These are phyloP conservation scores for Gouania willdenowi DNA, from an alignment of 2,797 vertebrate species.

Conservation along the genomic window DNA sequence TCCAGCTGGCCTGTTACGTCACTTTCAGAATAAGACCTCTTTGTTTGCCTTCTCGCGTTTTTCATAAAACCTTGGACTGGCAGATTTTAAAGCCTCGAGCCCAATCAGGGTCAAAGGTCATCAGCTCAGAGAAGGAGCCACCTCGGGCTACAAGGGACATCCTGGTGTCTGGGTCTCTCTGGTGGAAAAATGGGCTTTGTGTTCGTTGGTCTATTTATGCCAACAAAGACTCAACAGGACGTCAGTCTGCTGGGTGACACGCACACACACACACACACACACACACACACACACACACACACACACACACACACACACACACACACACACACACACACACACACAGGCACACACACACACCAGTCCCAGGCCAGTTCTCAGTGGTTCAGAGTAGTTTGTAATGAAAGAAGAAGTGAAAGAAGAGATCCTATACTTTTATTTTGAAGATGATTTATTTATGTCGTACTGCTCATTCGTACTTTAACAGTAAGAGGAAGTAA, in stretches of 20 bases:
- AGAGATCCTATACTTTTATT: too few relatives aligned
- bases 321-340: too few relatives aligned
- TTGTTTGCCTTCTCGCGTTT: slow-evolving; percentile 58
- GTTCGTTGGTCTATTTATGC: slow-evolving; percentile 19
- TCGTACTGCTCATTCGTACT: too few relatives aligned
- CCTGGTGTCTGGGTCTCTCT: slow-evolving; percentile 43
- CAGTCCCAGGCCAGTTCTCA: too few relatives aligned
- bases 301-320: too few relatives aligned
- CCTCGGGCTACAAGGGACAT: slow-evolving; percentile 49
- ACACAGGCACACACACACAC: too few relatives aligned
- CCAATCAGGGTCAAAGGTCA: slow-evolving; percentile 54
- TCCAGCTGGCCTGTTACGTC: slow-evolving; percentile 61
- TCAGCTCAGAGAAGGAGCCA: slow-evolving; percentile 26
- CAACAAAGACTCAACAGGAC: slow-evolving; percentile 52
- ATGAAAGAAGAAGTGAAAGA: too few relatives aligned
- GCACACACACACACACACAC: not conserved
- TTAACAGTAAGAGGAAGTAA: too few relatives aligned
- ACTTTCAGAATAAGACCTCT: slow-evolving; percentile 52
- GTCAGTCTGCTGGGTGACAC: slow-evolving; percentile 27
- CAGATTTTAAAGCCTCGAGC: slow-evolving; percentile 44
- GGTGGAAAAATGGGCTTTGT: slow-evolving; percentile 43
- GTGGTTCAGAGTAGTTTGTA: too few relatives aligned
- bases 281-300: too few relatives aligned
- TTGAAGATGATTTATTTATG: too few relatives aligned
- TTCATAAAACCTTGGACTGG: slow-evolving; percentile 22